These are phyloP conservation scores for Cheumatopsyche charites DNA, from an alignment of 1,140 invertebrate genomes.

Conservation along the genomic window DNA sequence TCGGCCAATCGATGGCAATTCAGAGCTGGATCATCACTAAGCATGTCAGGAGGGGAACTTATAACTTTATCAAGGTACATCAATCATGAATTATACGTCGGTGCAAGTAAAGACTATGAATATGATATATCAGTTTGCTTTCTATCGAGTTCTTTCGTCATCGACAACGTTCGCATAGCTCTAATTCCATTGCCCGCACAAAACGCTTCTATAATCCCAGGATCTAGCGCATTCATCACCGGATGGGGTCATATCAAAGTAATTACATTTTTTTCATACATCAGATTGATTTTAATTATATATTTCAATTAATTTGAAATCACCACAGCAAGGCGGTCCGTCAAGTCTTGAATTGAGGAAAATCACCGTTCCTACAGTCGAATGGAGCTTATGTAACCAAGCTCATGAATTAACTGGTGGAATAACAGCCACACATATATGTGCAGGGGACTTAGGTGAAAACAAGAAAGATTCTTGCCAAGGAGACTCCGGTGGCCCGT, in stretches of 20 bases:
- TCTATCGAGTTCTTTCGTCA: background rate
- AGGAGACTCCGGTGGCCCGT: constrained; percentile 67
- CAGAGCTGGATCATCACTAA: background rate
- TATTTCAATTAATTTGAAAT: background rate
- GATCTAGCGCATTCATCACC: background rate
- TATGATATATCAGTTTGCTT: constrained; percentile 6
- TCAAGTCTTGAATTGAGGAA: too few species aligned
- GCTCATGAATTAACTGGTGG: constrained; percentile 47
- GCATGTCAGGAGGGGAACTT: background rate
- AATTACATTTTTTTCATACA: too few species aligned
- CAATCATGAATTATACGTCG: background rate
- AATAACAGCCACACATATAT: constrained; percentile 70
- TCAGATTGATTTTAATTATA: too few species aligned
- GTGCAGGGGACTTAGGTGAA: constrained; percentile 61
- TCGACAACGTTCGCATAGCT: background rate
- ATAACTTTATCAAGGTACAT: background rate
- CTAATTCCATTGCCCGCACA: constrained; percentile 17
- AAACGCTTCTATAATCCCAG: background rate
- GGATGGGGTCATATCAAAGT: constrained; percentile 35
- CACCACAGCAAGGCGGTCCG: constrained; percentile 28
- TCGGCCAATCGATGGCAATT: background rate
- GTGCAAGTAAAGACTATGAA: too few species aligned
- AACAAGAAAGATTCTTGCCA: constrained; percentile 54
- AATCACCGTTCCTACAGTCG: constrained; percentile 55
- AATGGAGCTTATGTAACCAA: constrained; percentile 49